A percentile compares a stretch with the other conserved stretches of the same genome.
phyloP scores from a whole-genome alignment of 2,888 invertebrate species.

The Ichneumon xanthorius region DNA sequence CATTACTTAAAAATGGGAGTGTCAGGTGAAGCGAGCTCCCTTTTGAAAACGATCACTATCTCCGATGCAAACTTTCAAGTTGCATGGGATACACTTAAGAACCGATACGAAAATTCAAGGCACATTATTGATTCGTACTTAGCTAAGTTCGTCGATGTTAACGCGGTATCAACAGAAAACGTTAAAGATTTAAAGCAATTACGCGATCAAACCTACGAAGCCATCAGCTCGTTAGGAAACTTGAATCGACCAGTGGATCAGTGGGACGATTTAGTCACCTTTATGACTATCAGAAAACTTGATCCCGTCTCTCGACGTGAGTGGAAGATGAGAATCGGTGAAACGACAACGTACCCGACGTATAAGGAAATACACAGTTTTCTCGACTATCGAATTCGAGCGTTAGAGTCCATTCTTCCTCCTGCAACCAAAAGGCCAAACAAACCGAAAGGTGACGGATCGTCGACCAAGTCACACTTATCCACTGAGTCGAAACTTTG shows the following conservation, averaged over 20 bases:
- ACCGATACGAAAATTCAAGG: neutral
- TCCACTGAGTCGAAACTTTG: neutral
- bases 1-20: conserved; percentile 16
- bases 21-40: neutral
- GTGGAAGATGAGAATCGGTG: neutral
- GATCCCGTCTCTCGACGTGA: neutral
- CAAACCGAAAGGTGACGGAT: neutral
- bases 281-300: neutral
- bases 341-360: neutral
- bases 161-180: neutral
- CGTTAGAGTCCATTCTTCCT: neutral
- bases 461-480: neutral
- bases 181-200: neutral
- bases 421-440: neutral
- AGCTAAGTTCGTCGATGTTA: neutral
- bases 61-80: neutral
- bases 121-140: neutral
- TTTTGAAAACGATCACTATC: neutral
- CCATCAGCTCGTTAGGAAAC: neutral
- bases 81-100: neutral
- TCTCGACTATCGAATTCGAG: neutral
- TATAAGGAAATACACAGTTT: neutral
- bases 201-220: neutral
- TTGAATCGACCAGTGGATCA: neutral
- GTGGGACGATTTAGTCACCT: neutral